Evolutionary conservation across 2,888 invertebrate species (phyloP).

Genomic region (Lycophotia porphyrea): DNA sequence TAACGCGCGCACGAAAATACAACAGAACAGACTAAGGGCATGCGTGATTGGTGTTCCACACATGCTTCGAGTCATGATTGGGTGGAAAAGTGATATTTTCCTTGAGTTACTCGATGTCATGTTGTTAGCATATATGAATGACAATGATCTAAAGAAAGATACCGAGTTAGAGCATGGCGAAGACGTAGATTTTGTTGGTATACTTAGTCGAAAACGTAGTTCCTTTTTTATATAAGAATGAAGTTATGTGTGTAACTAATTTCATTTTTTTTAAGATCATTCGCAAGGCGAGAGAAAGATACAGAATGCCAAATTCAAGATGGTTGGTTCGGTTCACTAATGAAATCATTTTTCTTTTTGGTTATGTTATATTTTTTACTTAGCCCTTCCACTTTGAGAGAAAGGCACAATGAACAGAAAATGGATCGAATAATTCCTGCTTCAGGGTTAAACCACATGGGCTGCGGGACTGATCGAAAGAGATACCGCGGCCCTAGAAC

Average conservation of each 20-base stretch:
- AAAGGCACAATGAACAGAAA: background rate
- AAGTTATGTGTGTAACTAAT: background rate
- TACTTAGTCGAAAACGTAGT: background rate
- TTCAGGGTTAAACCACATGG: background rate
- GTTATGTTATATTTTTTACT: background rate
- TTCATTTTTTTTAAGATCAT: background rate
- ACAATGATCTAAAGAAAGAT: background rate
- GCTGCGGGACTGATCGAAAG: no score
- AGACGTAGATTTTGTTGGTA: background rate
- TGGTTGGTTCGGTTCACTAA: background rate
- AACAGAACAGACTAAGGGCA: background rate
- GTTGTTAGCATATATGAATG: background rate
- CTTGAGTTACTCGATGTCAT: background rate
- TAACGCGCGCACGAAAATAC: background rate
- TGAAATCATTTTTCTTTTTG: background rate
- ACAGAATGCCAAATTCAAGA: background rate
- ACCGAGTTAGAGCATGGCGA: background rate
- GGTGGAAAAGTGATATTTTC: background rate
- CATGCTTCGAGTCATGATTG: conserved; percentile 12
- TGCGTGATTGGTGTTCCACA: conserved; percentile 8
- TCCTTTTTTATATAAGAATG: background rate
- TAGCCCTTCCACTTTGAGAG: background rate
- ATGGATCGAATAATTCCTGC: background rate
- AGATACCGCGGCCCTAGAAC: no score
- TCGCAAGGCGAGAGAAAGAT: background rate